Conservation (phyloP, 2,888 invertebrate species). For the Pheosia tremula region DNA sequence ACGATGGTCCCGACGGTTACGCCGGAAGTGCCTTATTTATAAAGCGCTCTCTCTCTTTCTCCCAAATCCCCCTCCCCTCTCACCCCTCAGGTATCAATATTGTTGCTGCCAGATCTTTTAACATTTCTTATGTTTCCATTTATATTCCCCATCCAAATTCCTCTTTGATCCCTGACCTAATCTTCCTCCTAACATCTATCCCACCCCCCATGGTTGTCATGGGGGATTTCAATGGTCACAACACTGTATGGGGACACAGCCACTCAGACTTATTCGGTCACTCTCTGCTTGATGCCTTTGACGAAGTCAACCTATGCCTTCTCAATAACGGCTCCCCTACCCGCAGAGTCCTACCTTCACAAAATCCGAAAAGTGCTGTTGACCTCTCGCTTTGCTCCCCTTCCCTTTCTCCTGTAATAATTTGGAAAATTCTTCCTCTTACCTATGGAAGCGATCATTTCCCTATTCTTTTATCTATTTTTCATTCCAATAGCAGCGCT, state of each 20-base stretch:
- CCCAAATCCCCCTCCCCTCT: slow-evolving; percentile 16
- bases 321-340: slow-evolving; percentile 33
- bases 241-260: slow-evolving; percentile 23
- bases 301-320: slow-evolving; percentile 24
- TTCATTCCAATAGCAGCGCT: not conserved
- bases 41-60: slow-evolving; percentile 12
- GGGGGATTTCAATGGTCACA: slow-evolving; percentile 21
- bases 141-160: slow-evolving; percentile 23
- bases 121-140: slow-evolving; percentile 22
- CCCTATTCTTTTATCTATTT: slow-evolving; percentile 17
- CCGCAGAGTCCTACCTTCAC: slow-evolving; percentile 14
- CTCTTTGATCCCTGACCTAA: not conserved
- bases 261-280: slow-evolving; percentile 10
- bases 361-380: slow-evolving; percentile 28
- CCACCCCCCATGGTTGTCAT: slow-evolving; percentile 10
- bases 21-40: slow-evolving; percentile 23
- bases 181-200: slow-evolving; percentile 7
- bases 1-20: slow-evolving; percentile 31
- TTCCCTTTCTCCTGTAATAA: no score
- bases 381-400: slow-evolving; percentile 31
- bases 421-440: slow-evolving; percentile 15
- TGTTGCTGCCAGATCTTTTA: slow-evolving; percentile 19
- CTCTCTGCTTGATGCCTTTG: slow-evolving; percentile 19
- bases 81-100: slow-evolving; percentile 12
- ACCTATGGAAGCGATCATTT: slow-evolving; percentile 31